Base-by-base conservation (phyloP, 2,797 vertebrate species). In the Acridotheres tristis region DNA sequence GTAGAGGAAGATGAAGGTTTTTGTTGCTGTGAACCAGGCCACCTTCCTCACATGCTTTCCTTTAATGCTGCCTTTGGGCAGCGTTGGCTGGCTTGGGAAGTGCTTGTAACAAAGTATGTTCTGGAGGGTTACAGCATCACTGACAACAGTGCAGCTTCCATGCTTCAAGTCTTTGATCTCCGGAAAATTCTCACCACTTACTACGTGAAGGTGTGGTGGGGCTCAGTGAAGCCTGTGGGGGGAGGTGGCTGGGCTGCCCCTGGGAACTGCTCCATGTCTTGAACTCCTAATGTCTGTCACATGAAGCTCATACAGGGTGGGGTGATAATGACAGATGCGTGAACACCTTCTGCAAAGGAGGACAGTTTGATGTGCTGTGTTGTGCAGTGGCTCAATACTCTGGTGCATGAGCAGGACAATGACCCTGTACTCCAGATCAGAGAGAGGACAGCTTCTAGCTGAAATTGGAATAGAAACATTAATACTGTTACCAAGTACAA, bases 1-100 rank as follows among this genome's bases (percentile, higher is more conserved):
- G 99, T 99, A n/a, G 99, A 99, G 95, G 99, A 99, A 95, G 99
- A 99, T 36, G 99, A 99, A 97, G 98, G 98, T 23, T 99, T 99
- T 97, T 99, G 99, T 97, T 99, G 99, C 97, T 99, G 99, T 75
- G 99, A 99, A 96, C 99, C 99, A 14, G 99, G 99, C 51, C 99
- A 99, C 91, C 97, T 99, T 58, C 99, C 99, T 93, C 99, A 99
- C 88, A 97, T 99, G 96, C 98, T 99, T 85, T 99, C 99, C 55
- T 99, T 99, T 69, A 99, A 99, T 25, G 98, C 99, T 30, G 99
- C 99, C 10, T 99, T 99, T 71, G 98, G 99, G 27, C 99, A 99
- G 93, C 99, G 99, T 90, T 99, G 99, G 99, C 98, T 99, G 26
- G 99, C 99, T 85, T 99, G 99, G 99, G 99, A 99, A 96, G 99